Percentiles rank a stretch among this genome's conserved stretches.
Evolutionary conservation across 1,140 invertebrate species (phyloP).

Genomic region (Eupristina koningsbergeri): DNA sequence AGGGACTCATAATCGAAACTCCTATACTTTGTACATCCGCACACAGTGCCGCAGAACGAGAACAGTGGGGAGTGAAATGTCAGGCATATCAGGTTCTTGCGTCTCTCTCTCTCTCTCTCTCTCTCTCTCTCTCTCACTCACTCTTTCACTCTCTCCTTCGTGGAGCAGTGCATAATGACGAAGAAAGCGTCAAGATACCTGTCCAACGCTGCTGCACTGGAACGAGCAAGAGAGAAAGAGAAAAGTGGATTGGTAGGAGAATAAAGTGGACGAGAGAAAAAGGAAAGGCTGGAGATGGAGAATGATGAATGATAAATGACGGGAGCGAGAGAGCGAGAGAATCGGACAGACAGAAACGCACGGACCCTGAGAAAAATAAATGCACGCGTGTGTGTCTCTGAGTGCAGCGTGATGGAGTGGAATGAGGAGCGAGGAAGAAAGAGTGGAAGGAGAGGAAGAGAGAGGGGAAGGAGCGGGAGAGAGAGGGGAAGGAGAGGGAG

Average conservation of each 20-base stretch:
- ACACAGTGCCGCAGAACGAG: not conserved
- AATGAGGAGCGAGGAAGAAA: conserved; percentile 23
- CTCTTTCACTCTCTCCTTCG: not conserved
- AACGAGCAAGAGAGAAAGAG: not conserved
- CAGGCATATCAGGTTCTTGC: not conserved
- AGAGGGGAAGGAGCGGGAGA: too few species aligned
- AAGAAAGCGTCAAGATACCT: conserved; percentile 22
- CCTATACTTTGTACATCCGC: conserved; percentile 20
- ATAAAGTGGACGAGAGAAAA: conserved; percentile 44
- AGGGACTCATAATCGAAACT: not conserved
- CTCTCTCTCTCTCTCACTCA: not conserved
- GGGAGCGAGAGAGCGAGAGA: conserved; percentile 17
- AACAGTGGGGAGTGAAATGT: conserved; percentile 16
- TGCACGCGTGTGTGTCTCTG: not conserved
- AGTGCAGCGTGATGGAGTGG: not conserved
- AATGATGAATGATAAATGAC: conserved; percentile 51
- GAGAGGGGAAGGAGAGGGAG: not conserved
- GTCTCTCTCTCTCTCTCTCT: not conserved
- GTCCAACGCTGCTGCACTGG: not conserved
- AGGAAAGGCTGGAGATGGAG: conserved; percentile 7
- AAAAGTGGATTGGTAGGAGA: not conserved
- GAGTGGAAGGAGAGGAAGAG: too few species aligned
- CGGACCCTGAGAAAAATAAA: not conserved
- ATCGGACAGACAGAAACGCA: not conserved
- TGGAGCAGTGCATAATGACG: not conserved